Evolutionary conservation across 1,140 invertebrate genomes (phyloP), one percentile per base, ranked within the genome.

Genomic region (Globodera rostochiensis): DNA sequence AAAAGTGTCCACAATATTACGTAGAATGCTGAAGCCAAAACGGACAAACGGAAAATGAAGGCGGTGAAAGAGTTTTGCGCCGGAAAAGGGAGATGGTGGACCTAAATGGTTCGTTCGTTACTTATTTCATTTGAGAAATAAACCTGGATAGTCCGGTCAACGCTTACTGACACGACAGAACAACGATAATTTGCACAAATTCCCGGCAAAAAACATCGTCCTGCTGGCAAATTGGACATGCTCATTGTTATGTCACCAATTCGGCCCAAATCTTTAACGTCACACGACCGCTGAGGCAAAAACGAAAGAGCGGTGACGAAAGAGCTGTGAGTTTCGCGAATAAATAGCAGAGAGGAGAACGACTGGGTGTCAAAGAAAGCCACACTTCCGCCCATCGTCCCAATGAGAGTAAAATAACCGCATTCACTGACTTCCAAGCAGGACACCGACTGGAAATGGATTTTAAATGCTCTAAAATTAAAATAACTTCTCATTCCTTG

Each of bases 331-430:
- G 53, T 49, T 50, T 86, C n/a, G 47, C 47, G 36, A 13, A 69
- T n/a, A 36, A 66, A 70, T 13, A 21, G 49, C 73, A 84, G 57
- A 8, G 25, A 67, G 6, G 36, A 19, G 9, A 83, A 21, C 19
- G 57, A 70, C 21, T 85, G 74, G 8, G 81, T 84, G 53, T 83
- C 82, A 36, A 71, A 83, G 7, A 83, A 50, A 6, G 60, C 82
- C 25, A 83, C 73, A 77, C 82, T 83, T 21, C 82, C 80, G 67
- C 66, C 73, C 82, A 83, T 83, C 50, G 83, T 85, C 11, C 82
- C 82, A 47, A 83, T n/a, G n/a, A 21, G 50, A 53, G 60, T 81
- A 64, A 85, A 83, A 19, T 74, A 21, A 25, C 74, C 67, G 69
- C 76, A 83, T 49, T 84, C 82, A 53, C 82, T 83, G n/a, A 69